Evolutionary conservation across 2,113 vertebrate genomes (phyloP), one percentile per base, ranked within the genome.

Genomic region (Burhinus oedicnemus): DNA sequence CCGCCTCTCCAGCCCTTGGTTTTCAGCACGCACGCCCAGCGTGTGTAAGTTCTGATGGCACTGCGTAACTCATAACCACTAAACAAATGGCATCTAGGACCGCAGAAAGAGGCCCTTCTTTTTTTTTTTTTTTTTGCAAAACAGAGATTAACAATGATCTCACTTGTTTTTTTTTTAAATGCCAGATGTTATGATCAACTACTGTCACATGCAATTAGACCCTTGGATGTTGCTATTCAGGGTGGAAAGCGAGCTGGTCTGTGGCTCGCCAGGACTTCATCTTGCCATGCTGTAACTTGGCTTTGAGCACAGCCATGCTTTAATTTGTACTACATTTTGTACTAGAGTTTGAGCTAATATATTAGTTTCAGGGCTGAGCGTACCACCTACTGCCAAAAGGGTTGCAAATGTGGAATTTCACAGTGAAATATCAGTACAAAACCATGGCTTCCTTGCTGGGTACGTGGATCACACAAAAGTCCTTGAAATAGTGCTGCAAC

Each of bases 391-490:
- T 85, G 74, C 80, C 81, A 79, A 76, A 83, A 77, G 47, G 18
- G 0, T 22, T 62, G 22, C 89, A 81, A 86, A 81, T 75, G 25
- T 27, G 20, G 76, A 60, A 95, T 91, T 95, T 96, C 75, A 83
- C 79, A 29, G 38, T 54, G 54, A 85, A 82, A 55, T 77, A 90
- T 34, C 58, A 80, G 30, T 11, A 68, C 42, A 30, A 68, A 90
- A 26, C 8, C 54, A 40, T 38, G 27, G 17, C 54, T 57, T 87
- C 25, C 58, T 44, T 74, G 42, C 26, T 91, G 68, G 55, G 64
- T 75, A 44, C 30, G 18, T 19, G 66, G 83, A 68, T 84, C 74
- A 30, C 15, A n/a, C 64, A 49, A n/a, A 79, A 92, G 36, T 49
- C 52, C 60, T 62, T 57, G 76, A 29, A 47, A 11, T 0, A 12